These are phyloP conservation scores for Rhinolophus sinicus DNA, from an alignment of 2,113 vertebrate species.

Conservation along the genomic window DNA sequence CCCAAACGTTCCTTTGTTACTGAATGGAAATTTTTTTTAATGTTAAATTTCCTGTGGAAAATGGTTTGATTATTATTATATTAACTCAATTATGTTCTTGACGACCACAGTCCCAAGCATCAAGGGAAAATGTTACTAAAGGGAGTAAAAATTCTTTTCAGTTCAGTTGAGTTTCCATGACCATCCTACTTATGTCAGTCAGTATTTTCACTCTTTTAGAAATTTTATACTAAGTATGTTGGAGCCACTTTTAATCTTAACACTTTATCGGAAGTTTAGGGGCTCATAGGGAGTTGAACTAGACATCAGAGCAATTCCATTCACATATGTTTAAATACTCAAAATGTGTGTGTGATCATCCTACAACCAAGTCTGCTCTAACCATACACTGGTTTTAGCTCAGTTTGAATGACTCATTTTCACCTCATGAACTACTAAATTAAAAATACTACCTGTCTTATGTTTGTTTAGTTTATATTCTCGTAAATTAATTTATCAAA, in stretches of 20 bases:
- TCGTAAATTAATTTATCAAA: background rate
- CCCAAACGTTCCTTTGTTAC: background rate
- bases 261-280: background rate
- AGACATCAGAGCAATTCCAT: background rate
- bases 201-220: constrained; percentile 25
- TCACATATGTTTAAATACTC: background rate
- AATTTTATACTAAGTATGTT: background rate
- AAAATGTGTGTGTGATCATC: background rate
- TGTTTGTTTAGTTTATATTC: background rate
- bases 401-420: background rate
- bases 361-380: background rate
- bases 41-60: constrained; percentile 60
- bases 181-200: background rate
- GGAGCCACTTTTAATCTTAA: background rate
- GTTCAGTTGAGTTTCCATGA: constrained; percentile 28
- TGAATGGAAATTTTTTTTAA: constrained; percentile 26
- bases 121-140: constrained; percentile 66
- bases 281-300: background rate
- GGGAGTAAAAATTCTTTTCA: background rate
- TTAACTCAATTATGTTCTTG: background rate
- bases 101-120: background rate
- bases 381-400: background rate
- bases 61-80: background rate
- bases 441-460: background rate
- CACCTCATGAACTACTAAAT: background rate